These are phyloP conservation scores for Megaceryle maxima DNA, from an alignment of 2,113 vertebrate species.

Conservation along the genomic window DNA sequence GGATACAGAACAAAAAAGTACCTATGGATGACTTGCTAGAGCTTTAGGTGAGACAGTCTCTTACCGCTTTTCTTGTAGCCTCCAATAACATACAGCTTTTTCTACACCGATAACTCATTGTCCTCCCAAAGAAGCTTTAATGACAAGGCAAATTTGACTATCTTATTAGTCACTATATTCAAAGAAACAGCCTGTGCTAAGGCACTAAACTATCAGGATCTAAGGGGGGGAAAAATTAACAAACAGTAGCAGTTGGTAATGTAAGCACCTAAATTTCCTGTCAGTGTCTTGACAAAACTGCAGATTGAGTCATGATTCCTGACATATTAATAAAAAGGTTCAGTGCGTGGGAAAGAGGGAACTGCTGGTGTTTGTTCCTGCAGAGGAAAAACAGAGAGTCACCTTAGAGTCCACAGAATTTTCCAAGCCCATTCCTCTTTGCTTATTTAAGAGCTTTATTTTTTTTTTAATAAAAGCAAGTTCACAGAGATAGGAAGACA, in stretches of 20 bases:
- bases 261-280: conserved; percentile 45
- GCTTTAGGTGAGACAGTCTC: neutral
- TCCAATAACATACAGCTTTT: neutral
- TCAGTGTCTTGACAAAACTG: conserved; percentile 12
- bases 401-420: conserved; percentile 53
- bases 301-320: conserved; percentile 46
- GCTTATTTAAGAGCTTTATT: conserved; percentile 56
- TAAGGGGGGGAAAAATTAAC: neutral
- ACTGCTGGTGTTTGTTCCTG: conserved; percentile 30
- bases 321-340: conserved; percentile 28
- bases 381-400: conserved; percentile 17
- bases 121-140: neutral
- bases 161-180: neutral
- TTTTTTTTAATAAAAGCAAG: conserved; percentile 30
- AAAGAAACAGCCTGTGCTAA: neutral
- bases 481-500: conserved; percentile 52
- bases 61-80: neutral
- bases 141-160: neutral
- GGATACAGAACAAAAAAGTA: neutral
- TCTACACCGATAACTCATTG: neutral
- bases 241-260: conserved; percentile 1
- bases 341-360: neutral
- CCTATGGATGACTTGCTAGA: neutral
- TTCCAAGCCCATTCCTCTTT: neutral
- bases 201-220: neutral